Percentiles rank a stretch among this genome's conserved stretches.
These are phyloP conservation scores for Uromys caudimaculatus DNA, from an alignment of 2,797 vertebrate genomes.

Conservation along the genomic window DNA sequence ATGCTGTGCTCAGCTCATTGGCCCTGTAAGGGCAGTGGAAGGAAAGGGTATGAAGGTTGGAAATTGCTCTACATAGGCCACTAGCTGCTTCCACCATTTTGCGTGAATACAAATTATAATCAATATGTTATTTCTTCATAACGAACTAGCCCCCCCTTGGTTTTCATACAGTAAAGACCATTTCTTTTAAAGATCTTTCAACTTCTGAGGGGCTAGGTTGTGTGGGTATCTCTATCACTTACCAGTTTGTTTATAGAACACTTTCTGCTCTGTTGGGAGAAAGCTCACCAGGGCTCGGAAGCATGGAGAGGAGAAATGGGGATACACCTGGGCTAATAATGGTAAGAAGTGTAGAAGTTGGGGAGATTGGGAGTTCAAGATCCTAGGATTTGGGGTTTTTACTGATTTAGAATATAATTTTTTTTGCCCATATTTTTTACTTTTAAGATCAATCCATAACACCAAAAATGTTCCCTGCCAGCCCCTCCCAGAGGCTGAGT, in stretches of 20 bases:
- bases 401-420: constrained; percentile 1
- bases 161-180: not conserved
- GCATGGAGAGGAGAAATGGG: not conserved
- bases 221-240: not conserved
- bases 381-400: not conserved
- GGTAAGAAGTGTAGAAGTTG: not conserved
- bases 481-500: not conserved
- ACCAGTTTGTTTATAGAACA: not conserved
- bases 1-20: not conserved
- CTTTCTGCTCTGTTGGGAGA: constrained; percentile 16
- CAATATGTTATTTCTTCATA: not conserved
- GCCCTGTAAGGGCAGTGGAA: not conserved
- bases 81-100: not conserved
- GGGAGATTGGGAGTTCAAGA: not conserved
- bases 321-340: not conserved
- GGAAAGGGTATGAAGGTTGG: not conserved
- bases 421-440: not conserved
- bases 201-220: not conserved
- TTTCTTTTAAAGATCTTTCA: constrained; percentile 16
- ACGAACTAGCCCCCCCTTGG: not conserved
- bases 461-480: not conserved
- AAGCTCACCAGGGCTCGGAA: not conserved
- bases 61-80: not conserved
- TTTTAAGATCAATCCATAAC: constrained; percentile 33
- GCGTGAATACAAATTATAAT: not conserved